Percentiles rank a stretch among this genome's conserved stretches.
These are phyloP conservation scores for Gobius niger DNA, from an alignment of 2,113 vertebrate species.

Conservation along the genomic window DNA sequence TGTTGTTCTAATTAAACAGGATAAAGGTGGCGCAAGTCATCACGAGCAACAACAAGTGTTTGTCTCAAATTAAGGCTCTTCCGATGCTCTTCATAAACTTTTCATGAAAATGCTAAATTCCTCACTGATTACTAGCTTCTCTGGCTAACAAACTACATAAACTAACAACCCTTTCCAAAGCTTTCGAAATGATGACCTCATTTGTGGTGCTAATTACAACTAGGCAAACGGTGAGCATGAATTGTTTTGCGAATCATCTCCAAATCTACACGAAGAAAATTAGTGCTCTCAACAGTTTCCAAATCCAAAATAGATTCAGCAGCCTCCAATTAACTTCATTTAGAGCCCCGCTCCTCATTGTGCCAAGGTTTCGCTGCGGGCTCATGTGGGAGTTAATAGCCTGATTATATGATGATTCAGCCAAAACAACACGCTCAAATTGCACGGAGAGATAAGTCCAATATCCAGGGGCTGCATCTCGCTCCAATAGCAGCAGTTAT, in stretches of 20 bases:
- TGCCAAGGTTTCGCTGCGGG: conserved; percentile 2
- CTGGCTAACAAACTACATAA: neutral
- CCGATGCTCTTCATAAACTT: neutral
- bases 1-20: no score
- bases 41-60: no score
- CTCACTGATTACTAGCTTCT: neutral
- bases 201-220: neutral
- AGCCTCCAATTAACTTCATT: conserved; percentile 7
- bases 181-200: neutral
- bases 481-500: neutral
- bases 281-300: neutral
- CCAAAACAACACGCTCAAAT: conserved; percentile 2
- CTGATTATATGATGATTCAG: conserved; percentile 7
- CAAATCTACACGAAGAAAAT: neutral
- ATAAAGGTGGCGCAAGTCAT: no score
- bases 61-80: no score
- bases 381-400: conserved; percentile 7
- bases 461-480: neutral
- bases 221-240: neutral
- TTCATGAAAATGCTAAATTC: neutral
- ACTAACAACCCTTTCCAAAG: neutral
- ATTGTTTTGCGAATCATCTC: neutral
- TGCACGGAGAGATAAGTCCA: neutral
- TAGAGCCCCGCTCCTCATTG: neutral
- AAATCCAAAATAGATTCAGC: neutral